Evolutionary conservation across 2,797 vertebrate species (phyloP).

Genomic region (Danio aesculapii): DNA sequence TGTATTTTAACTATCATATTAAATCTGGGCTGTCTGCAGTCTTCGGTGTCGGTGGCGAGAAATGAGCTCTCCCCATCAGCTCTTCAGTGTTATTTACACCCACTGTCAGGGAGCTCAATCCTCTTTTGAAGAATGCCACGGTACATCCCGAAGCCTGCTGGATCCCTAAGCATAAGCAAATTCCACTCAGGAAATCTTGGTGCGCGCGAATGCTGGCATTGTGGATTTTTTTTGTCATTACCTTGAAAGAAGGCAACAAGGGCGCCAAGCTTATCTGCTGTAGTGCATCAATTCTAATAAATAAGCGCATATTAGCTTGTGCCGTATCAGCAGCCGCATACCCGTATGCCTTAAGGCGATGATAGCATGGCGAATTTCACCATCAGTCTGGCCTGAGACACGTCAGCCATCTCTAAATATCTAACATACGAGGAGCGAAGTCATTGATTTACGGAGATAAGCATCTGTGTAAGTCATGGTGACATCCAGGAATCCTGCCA

Average conservation of each 20-base stretch:
- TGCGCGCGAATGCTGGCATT: constrained; percentile 54
- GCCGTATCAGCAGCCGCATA: constrained; percentile 68
- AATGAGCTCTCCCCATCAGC: constrained; percentile 52
- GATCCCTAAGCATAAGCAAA: constrained; percentile 34
- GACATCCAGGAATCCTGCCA: constrained; percentile 37
- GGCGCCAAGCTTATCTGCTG: constrained; percentile 71
- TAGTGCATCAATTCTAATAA: constrained; percentile 75
- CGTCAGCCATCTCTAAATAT: constrained; percentile 57
- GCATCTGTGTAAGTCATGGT: constrained; percentile 58
- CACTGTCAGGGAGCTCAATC: constrained; percentile 58
- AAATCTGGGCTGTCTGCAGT: constrained; percentile 45
- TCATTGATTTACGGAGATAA: constrained; percentile 58
- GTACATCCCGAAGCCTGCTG: constrained; percentile 59
- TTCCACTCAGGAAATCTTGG: constrained; percentile 57
- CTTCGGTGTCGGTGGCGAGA: constrained; percentile 47
- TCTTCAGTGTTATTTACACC: constrained; percentile 55
- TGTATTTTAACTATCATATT: constrained; percentile 60
- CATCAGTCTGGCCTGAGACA: constrained; percentile 57
- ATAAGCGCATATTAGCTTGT: constrained; percentile 74
- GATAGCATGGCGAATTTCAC: constrained; percentile 60
- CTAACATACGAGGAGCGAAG: constrained; percentile 53
- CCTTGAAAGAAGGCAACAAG: constrained; percentile 77
- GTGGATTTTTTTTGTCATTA: constrained; percentile 71
- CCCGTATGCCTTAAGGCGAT: constrained; percentile 67
- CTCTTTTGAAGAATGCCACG: constrained; percentile 55